Evolutionary conservation across 2,797 vertebrate species (phyloP), one percentile per base, ranked within the genome.

Genomic region (Lepidocolaptes lacrymiger): DNA sequence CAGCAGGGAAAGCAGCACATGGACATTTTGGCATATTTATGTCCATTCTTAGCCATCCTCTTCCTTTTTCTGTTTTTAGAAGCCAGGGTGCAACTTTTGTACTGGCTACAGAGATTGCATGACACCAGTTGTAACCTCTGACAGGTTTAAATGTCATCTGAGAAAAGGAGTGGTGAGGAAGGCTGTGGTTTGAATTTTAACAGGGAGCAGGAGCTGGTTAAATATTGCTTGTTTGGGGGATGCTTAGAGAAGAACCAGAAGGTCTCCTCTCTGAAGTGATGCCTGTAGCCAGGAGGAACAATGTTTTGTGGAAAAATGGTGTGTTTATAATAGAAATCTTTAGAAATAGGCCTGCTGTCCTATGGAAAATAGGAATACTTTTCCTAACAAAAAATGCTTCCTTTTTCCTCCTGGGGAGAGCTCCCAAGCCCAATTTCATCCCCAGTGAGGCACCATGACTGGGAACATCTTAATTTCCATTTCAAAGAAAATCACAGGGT

Each of bases 111-210:
- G 64, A 64, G 91, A 68, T n/a, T 46, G 74, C 12, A 3, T 2
- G 28, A 68, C 78, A 80, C n/a, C 43, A 62, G 49, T 44, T 85
- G 75, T 68, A 85, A 51, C 68, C 1, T 2, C 88, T 88, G 91
- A 69, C 86, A 83, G 87, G 92, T 95, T 94, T 92, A 92, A 95
- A 94, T 94, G 91, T 85, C 92, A 81, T 12, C 73, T 27, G 88
- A 94, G 91, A 51, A 68, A 87, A 88, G 75, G 62, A 89, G n/a
- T 6, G 6, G 34, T 7, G 8, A 91, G 92, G 66, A 96, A 75
- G 54, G 55, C 68, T 68, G 64, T 6, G 27, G 15, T 51, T 44
- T 62, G 91, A 93, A 94, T 96, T 77, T 78, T 77, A 92, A 89
- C 39, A 56, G 73, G 9, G 41, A 93, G 32, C 23, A 46, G 67